These are phyloP conservation scores for Plectropomus leopardus DNA, from an alignment of 2,113 vertebrate species.

Conservation along the genomic window DNA sequence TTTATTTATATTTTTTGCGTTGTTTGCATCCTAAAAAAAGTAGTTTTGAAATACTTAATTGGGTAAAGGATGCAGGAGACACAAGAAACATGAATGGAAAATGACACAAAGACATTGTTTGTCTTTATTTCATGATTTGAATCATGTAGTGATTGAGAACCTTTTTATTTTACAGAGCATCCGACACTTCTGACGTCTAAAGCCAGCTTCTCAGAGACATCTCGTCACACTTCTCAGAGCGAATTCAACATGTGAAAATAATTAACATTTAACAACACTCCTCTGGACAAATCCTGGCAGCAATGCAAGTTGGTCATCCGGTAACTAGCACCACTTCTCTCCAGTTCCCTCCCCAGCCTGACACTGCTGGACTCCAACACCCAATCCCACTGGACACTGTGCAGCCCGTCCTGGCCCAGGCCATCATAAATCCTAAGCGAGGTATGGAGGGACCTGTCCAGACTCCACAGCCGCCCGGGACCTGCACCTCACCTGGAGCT, in stretches of 20 bases:
- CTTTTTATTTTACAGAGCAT: constrained; percentile 37
- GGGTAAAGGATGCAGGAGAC: not conserved
- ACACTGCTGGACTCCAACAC: not conserved
- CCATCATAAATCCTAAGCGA: constrained; percentile 40
- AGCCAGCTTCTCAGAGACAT: not conserved
- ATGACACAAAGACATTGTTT: not conserved
- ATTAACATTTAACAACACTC: not conserved
- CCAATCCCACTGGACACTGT: constrained; percentile 15
- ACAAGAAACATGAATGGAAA: not conserved
- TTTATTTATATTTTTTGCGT: too few species aligned
- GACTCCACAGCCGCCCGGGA: constrained; percentile 48
- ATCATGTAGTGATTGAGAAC: not conserved
- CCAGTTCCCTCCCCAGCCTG: constrained; percentile 46
- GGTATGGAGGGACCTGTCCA: constrained; percentile 49
- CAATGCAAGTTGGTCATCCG: constrained; percentile 55
- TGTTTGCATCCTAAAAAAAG: not conserved
- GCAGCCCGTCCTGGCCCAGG: constrained; percentile 16
- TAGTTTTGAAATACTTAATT: not conserved
- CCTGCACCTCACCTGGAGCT: constrained; percentile 56
- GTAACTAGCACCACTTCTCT: constrained; percentile 44
- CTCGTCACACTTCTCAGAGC: not conserved
- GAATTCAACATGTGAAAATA: constrained; percentile 18
- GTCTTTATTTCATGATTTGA: not conserved
- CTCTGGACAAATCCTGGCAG: too few species aligned
- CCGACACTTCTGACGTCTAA: not conserved